Percentiles rank a stretch among this genome's conserved stretches.
Evolutionary conservation across 2,113 vertebrate genomes (phyloP).

Genomic region (Campylomormyrus tamandua): DNA sequence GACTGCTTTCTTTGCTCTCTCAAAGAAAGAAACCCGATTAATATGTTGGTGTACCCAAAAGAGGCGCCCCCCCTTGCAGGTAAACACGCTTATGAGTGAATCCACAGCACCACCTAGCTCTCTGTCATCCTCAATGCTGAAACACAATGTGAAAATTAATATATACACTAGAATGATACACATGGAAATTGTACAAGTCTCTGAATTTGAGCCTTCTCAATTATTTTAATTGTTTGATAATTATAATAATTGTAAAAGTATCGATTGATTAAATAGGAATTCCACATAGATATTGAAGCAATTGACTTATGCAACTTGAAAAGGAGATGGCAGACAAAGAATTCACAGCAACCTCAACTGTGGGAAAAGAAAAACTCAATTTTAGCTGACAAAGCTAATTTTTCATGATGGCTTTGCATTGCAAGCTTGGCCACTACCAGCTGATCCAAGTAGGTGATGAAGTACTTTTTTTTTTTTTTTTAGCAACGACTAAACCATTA

Average conservation of each 20-base stretch:
- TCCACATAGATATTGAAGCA: not conserved
- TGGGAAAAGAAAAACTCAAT: not conserved
- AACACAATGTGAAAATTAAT: not conserved
- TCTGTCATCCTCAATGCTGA: not conserved
- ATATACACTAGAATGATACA: not conserved
- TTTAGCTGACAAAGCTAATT: not conserved
- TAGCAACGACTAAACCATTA: not conserved
- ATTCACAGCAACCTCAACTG: not conserved
- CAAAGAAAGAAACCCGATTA: not conserved
- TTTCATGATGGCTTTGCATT: not conserved
- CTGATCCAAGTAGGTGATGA: not conserved
- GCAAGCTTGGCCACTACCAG: not conserved
- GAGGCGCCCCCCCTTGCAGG: not conserved
- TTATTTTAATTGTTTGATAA: not conserved
- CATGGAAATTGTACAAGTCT: not conserved
- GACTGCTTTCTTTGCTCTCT: not conserved
- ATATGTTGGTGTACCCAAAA: not conserved
- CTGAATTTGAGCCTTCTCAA: not conserved
- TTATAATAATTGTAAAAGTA: too few species aligned
- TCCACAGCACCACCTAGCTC: constrained; percentile 58
- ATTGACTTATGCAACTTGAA: not conserved
- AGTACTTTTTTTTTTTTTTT: not conserved
- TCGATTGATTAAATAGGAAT: not conserved
- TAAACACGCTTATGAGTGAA: constrained; percentile 34
- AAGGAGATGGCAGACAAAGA: not conserved